Evolutionary conservation across 2,888 invertebrate genomes (phyloP), one percentile per base, ranked within the genome.

Genomic region (Drosophila testacea): DNA sequence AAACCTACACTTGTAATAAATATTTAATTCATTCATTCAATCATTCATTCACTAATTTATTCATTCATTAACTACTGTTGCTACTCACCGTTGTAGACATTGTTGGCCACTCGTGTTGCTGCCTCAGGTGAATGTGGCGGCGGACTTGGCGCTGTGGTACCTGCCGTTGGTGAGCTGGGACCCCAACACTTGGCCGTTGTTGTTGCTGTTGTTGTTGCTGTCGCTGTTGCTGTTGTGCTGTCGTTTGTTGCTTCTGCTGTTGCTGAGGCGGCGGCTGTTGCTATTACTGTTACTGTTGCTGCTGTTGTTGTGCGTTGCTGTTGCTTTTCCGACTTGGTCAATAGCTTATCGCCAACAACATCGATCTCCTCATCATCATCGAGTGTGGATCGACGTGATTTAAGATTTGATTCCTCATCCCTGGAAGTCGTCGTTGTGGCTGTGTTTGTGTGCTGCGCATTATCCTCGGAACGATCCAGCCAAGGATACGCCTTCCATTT

Each of bases 401-500:
- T 92, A 91, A 93, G 72, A 72, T 83, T 91, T 27, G 77, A 7
- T 16, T 79, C 72, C 55, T 83, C 82, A 34, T 81, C 92, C 88
- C 56, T 28, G 68, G 68, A 54, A 69, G 44, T 39, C 47, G 67
- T 34, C 55, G 71, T 30, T 36, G 68, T 54, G 39, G 54, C 46
- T 65, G 77, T n/a, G 51, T 68, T 11, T 13, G 39, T 66, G 56
- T 46, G 78, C 46, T 76, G 73, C 9, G 72, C 76, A 64, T 79
- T 89, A 70, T 92, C 92, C 71, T 92, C 93, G 79, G 93, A 93
- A 83, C 95, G 94, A 90, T 95, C 95, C 85, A 95, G 95, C 95
- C 96, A 96, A 81, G 95, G 95, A 92, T 95, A 95, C 93, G 95
- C 96, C 95, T 97, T 97, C 97, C 97, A 97, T 95, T 97, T 97